Evolutionary conservation across 2,797 vertebrate species (phyloP).

Genomic region (Pogonophryne albipinna): DNA sequence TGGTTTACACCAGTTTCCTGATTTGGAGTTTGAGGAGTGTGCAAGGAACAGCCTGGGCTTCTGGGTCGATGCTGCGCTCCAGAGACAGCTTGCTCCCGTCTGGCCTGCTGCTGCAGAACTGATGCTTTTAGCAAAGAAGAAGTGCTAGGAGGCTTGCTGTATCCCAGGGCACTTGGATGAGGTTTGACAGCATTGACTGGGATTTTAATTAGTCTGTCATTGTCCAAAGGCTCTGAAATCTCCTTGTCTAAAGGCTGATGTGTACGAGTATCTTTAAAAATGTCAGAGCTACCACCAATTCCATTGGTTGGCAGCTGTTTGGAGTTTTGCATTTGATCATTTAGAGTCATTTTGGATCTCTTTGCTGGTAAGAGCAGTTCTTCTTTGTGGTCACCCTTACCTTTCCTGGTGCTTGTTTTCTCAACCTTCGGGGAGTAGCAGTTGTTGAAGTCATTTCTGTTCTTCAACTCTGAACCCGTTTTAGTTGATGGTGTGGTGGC

Average conservation of each 20-base stretch:
- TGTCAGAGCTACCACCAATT: conserved; percentile 85
- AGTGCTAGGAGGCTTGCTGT: conserved; percentile 85
- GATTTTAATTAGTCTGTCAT: conserved; percentile 86
- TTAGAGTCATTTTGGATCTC: conserved; percentile 82
- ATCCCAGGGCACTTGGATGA: conserved; percentile 88
- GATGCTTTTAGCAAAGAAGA: conserved; percentile 87
- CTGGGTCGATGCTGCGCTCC: conserved; percentile 82
- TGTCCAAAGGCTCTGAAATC: conserved; percentile 83
- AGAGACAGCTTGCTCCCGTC: conserved; percentile 81
- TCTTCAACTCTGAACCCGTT: conserved; percentile 87
- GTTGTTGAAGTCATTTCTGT: conserved; percentile 91
- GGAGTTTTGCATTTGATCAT: conserved; percentile 85
- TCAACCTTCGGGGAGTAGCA: conserved; percentile 83
- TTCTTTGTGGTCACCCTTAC: conserved; percentile 85
- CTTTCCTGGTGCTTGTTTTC: conserved; percentile 85
- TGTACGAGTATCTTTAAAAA: conserved; percentile 76
- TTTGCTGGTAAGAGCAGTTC: conserved; percentile 85
- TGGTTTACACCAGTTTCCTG: conserved; percentile 84
- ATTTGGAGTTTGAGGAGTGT: conserved; percentile 85
- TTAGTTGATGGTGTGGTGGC: conserved; percentile 73
- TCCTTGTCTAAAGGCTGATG: conserved; percentile 78
- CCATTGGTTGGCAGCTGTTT: conserved; percentile 87
- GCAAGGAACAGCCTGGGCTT: conserved; percentile 84
- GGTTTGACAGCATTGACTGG: conserved; percentile 90
- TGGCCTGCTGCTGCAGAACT: conserved; percentile 88